Conservation (phyloP, 2,888 invertebrate genomes). For the Dasysyrphus albostriatus region DNA sequence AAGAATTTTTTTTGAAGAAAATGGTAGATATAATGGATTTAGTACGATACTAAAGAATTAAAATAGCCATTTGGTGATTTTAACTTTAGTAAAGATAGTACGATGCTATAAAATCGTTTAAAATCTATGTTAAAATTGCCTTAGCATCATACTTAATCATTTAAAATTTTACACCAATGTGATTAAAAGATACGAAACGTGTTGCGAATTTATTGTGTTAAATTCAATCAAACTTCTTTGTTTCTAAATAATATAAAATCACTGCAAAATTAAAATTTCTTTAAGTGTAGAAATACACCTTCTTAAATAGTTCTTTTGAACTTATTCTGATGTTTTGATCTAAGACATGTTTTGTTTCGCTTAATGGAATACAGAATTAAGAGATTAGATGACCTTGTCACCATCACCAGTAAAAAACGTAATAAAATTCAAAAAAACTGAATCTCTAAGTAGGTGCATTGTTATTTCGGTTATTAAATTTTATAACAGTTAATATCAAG, state of each 20-base stretch:
- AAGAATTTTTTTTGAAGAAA: no score
- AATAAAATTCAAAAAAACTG: slow-evolving; percentile 43
- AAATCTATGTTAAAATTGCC: no score
- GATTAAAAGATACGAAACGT: no score
- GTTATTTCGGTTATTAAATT: slow-evolving; percentile 19
- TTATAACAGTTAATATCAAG: slow-evolving; percentile 8
- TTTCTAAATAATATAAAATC: neutral
- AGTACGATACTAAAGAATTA: no score
- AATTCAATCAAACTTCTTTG: no score
- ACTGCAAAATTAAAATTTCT: neutral
- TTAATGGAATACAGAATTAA: neutral
- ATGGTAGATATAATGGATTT: no score
- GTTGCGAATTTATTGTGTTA: no score
- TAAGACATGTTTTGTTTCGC: neutral
- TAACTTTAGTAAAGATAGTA: no score
- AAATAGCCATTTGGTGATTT: no score
- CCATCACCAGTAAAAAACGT: slow-evolving; percentile 16
- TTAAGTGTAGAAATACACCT: slow-evolving; percentile 27
- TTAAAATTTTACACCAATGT: no score
- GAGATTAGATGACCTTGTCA: slow-evolving; percentile 64
- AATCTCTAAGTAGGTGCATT: slow-evolving; percentile 29
- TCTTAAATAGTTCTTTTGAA: slow-evolving; percentile 62
- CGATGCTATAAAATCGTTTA: no score
- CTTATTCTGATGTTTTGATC: slow-evolving; percentile 39
- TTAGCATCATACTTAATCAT: no score